Conservation (phyloP, 1,140 invertebrate genomes). For the Spodoptera frugiperda region DNA sequence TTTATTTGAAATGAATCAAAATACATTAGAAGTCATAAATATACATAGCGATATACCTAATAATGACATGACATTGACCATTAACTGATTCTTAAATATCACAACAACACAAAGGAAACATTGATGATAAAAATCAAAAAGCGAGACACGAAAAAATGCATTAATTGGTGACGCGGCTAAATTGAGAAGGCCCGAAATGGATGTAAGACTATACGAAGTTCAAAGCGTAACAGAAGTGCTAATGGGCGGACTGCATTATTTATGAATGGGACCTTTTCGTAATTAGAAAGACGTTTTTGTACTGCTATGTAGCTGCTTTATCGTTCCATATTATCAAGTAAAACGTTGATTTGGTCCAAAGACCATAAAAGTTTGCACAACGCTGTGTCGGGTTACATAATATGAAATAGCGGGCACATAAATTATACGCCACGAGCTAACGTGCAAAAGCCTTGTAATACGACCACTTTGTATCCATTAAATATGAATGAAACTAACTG, state of each 20-base stretch:
- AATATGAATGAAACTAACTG: slow-evolving; percentile 33
- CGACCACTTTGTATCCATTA: slow-evolving; percentile 39
- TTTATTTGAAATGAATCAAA: too few relatives aligned
- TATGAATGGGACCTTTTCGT: slow-evolving; percentile 46
- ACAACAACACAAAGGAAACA: slow-evolving; percentile 53
- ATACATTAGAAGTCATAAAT: not conserved
- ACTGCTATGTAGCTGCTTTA: not conserved
- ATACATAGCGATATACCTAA: too few relatives aligned
- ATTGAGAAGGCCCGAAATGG: slow-evolving; percentile 61
- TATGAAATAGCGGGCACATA: slow-evolving; percentile 33
- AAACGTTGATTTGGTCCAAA: slow-evolving; percentile 34
- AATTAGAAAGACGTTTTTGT: slow-evolving; percentile 45
- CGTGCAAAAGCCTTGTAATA: slow-evolving; percentile 40
- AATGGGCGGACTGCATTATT: slow-evolving; percentile 61
- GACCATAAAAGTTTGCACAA: slow-evolving; percentile 35
- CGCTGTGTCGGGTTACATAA: slow-evolving; percentile 19
- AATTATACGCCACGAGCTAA: slow-evolving; percentile 27
- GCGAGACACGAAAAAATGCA: slow-evolving; percentile 61
- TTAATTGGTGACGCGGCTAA: slow-evolving; percentile 68
- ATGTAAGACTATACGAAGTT: slow-evolving; percentile 59
- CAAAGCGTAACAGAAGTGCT: slow-evolving; percentile 61
- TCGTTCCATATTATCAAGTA: slow-evolving; percentile 1
- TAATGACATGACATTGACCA: slow-evolving; percentile 59
- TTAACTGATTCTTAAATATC: slow-evolving; percentile 21
- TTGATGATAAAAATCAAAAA: slow-evolving; percentile 57